These are phyloP conservation scores for Hymenopus coronatus DNA, from an alignment of 2,888 invertebrate genomes.

Conservation along the genomic window DNA sequence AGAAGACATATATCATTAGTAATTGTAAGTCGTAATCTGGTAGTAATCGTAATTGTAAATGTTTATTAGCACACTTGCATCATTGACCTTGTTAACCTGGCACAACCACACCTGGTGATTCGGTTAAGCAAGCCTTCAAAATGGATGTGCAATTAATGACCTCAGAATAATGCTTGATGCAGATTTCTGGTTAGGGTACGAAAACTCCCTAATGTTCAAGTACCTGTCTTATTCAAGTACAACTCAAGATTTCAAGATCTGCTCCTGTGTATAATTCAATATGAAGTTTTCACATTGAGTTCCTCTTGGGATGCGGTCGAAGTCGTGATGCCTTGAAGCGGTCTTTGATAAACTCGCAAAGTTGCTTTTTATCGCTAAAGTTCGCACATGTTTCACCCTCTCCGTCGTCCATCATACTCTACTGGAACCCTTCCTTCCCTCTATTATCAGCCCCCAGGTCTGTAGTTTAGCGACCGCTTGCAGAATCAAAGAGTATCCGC, in stretches of 20 bases:
- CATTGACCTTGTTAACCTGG: no score
- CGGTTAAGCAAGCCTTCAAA: no score
- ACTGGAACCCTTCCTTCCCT: neutral
- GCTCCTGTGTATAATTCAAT: neutral
- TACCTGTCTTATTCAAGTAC: neutral
- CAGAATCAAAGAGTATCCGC: neutral
- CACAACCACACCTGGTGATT: no score
- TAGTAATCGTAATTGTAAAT: no score
- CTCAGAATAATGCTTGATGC: no score
- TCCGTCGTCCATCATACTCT: neutral
- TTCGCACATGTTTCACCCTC: neutral
- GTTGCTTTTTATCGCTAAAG: neutral
- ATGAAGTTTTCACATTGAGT: neutral
- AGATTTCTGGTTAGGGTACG: no score
- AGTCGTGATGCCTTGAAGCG: neutral
- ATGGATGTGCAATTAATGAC: no score
- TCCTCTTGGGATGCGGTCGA: neutral
- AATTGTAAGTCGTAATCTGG: no score
- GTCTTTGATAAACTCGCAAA: neutral
- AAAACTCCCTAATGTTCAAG: neutral
- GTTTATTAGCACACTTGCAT: no score
- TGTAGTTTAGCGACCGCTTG: neutral
- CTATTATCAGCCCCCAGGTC: neutral
- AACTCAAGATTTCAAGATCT: neutral
- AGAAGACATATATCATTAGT: no score